Conservation (phyloP, 2,113 vertebrate genomes). For the Canis aureus region DNA sequence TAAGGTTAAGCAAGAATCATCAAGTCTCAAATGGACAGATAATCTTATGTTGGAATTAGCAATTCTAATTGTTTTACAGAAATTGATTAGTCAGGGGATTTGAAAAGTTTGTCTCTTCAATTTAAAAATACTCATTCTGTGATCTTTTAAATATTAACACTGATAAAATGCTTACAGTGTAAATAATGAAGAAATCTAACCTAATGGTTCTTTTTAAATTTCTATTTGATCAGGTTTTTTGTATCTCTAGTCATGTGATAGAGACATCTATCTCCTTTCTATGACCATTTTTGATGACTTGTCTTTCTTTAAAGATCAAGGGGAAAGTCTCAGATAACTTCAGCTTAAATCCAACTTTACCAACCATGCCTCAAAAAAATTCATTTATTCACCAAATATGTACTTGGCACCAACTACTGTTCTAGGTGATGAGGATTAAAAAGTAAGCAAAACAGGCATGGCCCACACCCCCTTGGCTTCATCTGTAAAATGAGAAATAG, state of each 20-base stretch:
- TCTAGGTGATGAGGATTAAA: not conserved
- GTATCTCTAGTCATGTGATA: not conserved
- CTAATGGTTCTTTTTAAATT: not conserved
- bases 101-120: constrained; percentile 1
- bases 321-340: not conserved
- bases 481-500: not conserved
- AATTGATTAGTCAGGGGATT: not conserved
- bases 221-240: not conserved
- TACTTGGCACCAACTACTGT: not conserved
- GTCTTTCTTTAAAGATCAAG: not conserved
- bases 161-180: not conserved
- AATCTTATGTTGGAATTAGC: not conserved
- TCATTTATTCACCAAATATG: not conserved
- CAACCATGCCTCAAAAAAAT: not conserved
- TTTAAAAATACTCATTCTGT: constrained; percentile 9
- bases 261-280: not conserved
- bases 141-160: not conserved
- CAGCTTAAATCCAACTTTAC: not conserved
- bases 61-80: not conserved
- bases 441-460: not conserved
- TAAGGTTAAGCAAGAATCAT: constrained; percentile 35
- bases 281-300: not conserved
- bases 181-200: not conserved
- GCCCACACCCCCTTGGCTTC: not conserved
- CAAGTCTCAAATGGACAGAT: not conserved